phyloP scores from a whole-genome alignment of 2,888 invertebrate genomes.

The Tridacna crocea region DNA sequence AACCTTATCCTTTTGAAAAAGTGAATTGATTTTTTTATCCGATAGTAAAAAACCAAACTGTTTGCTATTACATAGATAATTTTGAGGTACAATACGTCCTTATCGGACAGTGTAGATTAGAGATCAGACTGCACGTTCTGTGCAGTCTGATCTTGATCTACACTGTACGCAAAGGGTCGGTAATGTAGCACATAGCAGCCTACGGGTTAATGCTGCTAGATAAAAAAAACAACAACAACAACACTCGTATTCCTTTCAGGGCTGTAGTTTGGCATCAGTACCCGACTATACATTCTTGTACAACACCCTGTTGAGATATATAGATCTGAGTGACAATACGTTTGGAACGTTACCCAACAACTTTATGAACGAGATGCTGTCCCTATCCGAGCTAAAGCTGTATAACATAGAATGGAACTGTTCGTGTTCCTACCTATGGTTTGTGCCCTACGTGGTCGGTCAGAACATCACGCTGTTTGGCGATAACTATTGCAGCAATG shows the following conservation, averaged over 20 bases:
- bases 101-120: too few species aligned
- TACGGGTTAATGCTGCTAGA: too few species aligned
- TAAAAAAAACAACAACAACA: too few species aligned
- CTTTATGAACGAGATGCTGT: constrained; percentile 52
- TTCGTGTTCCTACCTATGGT: constrained; percentile 61
- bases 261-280: constrained; percentile 34
- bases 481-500: constrained; percentile 31
- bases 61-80: too few species aligned
- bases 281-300: constrained; percentile 53
- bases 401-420: constrained; percentile 63
- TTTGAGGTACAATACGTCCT: too few species aligned
- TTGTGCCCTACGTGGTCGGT: constrained; percentile 40
- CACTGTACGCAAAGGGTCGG: too few species aligned
- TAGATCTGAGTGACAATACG: constrained; percentile 61
- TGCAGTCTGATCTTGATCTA: too few species aligned
- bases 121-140: too few species aligned
- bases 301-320: constrained; percentile 50
- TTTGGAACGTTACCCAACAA: constrained; percentile 47
- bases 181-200: too few species aligned
- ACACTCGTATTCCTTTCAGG: constrained; percentile 30
- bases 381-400: constrained; percentile 44
- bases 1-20: too few species aligned
- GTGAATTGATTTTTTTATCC: too few species aligned
- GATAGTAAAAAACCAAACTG: too few species aligned
- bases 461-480: constrained; percentile 62